Evolutionary conservation across 2,113 vertebrate genomes (phyloP).

Genomic region (Naja naja): DNA sequence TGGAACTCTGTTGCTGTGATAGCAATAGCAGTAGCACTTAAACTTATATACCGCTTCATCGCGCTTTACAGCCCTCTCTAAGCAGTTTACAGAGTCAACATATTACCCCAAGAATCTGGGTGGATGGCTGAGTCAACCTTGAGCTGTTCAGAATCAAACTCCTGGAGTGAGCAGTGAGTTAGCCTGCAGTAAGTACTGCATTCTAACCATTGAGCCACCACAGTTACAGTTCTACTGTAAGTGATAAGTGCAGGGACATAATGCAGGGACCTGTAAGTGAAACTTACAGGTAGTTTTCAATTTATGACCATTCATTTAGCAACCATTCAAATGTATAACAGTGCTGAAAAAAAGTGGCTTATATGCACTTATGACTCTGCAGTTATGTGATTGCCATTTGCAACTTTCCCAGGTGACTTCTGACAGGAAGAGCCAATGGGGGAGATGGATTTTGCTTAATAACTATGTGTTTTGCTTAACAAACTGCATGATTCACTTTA

Average conservation of each 20-base stretch:
- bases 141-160: background rate
- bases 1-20: background rate
- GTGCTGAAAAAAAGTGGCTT: background rate
- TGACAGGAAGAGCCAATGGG: too few species aligned
- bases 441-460: background rate
- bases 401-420: too few species aligned
- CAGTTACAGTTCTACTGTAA: too few species aligned
- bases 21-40: background rate
- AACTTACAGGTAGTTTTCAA: background rate
- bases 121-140: background rate
- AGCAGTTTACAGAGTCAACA: background rate
- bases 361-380: background rate
- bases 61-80: background rate
- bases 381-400: background rate
- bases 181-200: background rate
- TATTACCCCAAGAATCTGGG: background rate
- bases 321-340: background rate
- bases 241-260: too few species aligned
- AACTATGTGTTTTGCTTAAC: background rate
- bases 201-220: too few species aligned
- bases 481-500: background rate
- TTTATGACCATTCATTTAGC: background rate
- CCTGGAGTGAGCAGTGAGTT: background rate
- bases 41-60: background rate
- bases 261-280: too few species aligned